Evolutionary conservation across 2,113 vertebrate genomes (phyloP), one percentile per base, ranked within the genome.

Genomic region (Archilochus colubris): DNA sequence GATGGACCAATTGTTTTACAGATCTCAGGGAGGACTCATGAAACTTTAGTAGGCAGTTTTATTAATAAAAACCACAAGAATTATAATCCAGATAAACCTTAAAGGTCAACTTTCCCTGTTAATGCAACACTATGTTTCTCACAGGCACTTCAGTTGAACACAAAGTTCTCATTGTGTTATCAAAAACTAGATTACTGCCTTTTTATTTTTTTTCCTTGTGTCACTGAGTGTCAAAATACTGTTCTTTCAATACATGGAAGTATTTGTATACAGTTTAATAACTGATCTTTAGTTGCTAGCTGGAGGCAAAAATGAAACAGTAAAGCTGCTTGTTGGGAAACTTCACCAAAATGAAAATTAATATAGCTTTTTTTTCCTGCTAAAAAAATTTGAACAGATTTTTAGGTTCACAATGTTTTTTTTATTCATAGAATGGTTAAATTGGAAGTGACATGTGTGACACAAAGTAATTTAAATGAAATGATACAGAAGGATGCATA

Each of bases 181-280:
- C 80, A 97, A 95, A 97, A 96, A 96, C 87, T 96, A 93, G 95
- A 95, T 97, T 93, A 89, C 72, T 83, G 77, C 83, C 25, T 9
- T 16, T 11, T 48, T 21, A 94, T 91, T 94, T 76, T 72, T 91
- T 94, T 92, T 94, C 78, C 77, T 93, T 93, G 59, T 97, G 94
- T 97, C 96, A 97, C 77, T 63, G 84, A 97, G 95, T 97, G 97
- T 98, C 98, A 98, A 98, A 98, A 98, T 98, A 98, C 97, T 97
- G 96, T 96, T 97, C 95, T 97, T 98, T 96, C 89, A 97, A 96
- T 98, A 97, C 89, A 70, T 95, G 86, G 86, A 97, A 97, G 94
- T 97, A 97, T 97, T 97, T 97, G 96, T 96, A 96, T 94, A 97
- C 89, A 95, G 93, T 97, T 98, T 97, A 97, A 97, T 96, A 97